Evolutionary conservation across 2,888 invertebrate genomes (phyloP).

Genomic region (Andrena minutula): DNA sequence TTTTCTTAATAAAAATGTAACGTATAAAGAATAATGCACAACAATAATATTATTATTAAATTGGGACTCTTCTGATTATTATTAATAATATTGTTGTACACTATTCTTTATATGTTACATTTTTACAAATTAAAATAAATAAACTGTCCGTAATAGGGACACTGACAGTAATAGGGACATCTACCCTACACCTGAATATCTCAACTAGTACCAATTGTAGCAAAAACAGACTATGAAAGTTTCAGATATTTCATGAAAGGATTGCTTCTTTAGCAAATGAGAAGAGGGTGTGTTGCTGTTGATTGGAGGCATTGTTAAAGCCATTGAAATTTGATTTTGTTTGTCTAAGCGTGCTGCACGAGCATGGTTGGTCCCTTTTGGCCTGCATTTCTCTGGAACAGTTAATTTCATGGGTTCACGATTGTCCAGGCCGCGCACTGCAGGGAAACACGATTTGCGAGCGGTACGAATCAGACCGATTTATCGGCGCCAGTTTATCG

Average conservation of each 20-base stretch:
- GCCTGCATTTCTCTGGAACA: not conserved
- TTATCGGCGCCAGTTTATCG: constrained; percentile 70
- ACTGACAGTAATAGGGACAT: too few relatives aligned
- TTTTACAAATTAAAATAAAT: too few relatives aligned
- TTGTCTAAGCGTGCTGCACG: not conserved
- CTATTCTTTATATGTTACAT: too few relatives aligned
- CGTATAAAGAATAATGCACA: too few relatives aligned
- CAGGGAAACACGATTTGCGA: constrained; percentile 58
- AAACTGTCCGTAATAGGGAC: too few relatives aligned
- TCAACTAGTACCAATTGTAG: not conserved
- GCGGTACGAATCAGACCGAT: constrained; percentile 65
- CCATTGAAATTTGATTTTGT: not conserved
- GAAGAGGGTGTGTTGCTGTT: not conserved
- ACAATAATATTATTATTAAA: too few relatives aligned
- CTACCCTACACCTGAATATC: not conserved
- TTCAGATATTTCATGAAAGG: not conserved
- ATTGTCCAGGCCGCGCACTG: constrained; percentile 10
- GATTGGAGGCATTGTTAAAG: not conserved
- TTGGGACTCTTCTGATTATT: too few relatives aligned
- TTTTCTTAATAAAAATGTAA: too few relatives aligned
- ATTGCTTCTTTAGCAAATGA: not conserved
- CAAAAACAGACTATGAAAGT: not conserved
- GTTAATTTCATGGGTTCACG: constrained; percentile 27
- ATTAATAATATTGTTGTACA: too few relatives aligned
- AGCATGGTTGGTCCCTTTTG: not conserved